Evolutionary conservation across 2,797 vertebrate species (phyloP).

Genomic region (Lepilemur septentrionalis): DNA sequence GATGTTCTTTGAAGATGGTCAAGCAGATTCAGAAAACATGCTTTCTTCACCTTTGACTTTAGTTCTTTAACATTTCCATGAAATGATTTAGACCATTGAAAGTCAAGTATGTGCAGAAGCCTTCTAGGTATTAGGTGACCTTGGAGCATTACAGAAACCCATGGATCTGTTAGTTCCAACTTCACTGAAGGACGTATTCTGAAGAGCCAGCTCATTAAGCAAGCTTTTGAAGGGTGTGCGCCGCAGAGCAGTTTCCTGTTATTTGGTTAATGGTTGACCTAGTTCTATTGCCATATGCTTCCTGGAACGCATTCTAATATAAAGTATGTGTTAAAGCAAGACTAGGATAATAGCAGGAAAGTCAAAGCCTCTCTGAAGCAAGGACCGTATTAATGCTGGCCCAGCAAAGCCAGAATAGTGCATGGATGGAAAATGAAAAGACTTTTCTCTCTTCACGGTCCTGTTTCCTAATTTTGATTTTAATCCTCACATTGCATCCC

Average conservation of each 20-base stretch:
- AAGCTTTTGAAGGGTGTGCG: slow-evolving; percentile 87
- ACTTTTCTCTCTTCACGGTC: slow-evolving; percentile 61
- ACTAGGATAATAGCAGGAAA: slow-evolving; percentile 81
- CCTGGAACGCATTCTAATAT: slow-evolving; percentile 90
- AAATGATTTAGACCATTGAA: slow-evolving; percentile 55
- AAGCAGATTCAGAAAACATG: slow-evolving; percentile 52
- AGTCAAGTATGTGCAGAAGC: slow-evolving; percentile 59
- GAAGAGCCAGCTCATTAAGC: slow-evolving; percentile 87
- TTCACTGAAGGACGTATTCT: slow-evolving; percentile 89
- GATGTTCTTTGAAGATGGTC: slow-evolving; percentile 49
- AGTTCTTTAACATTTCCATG: slow-evolving; percentile 52
- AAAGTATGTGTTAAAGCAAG: slow-evolving; percentile 86
- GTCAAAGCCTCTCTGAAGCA: slow-evolving; percentile 77
- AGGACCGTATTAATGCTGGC: slow-evolving; percentile 65
- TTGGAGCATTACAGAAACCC: slow-evolving; percentile 79
- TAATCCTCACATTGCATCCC: slow-evolving; percentile 44
- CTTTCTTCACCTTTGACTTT: slow-evolving; percentile 68
- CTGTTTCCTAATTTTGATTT: slow-evolving; percentile 66
- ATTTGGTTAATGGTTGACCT: slow-evolving; percentile 95
- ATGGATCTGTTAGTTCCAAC: slow-evolving; percentile 82
- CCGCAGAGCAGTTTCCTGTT: slow-evolving; percentile 88
- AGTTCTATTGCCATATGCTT: slow-evolving; percentile 94
- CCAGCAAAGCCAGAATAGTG: neutral
- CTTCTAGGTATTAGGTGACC: slow-evolving; percentile 65
- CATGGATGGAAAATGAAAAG: slow-evolving; percentile 62